Evolutionary conservation across 2,888 invertebrate species (phyloP).

Genomic region (Serrognathus titanus): DNA sequence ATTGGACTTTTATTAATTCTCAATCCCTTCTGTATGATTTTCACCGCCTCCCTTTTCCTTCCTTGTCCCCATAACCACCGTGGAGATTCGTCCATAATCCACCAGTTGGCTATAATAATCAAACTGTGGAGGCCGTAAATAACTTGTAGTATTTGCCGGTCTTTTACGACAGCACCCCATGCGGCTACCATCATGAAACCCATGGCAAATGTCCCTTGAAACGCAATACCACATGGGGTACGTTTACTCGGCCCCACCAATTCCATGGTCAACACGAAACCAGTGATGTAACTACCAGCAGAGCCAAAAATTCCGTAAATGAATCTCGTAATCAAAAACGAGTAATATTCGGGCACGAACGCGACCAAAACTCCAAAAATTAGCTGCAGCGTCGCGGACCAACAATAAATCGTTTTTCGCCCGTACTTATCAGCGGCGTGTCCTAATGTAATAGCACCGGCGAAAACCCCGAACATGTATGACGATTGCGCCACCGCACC

Average conservation of each 20-base stretch:
- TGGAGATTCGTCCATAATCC: slow-evolving; percentile 87
- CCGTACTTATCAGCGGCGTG: slow-evolving; percentile 74
- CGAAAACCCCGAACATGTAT: slow-evolving; percentile 81
- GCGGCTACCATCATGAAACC: slow-evolving; percentile 81
- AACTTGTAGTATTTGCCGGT: slow-evolving; percentile 71
- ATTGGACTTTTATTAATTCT: slow-evolving; percentile 65
- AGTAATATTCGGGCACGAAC: slow-evolving; percentile 72
- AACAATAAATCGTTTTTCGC: slow-evolving; percentile 73
- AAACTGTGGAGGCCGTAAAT: slow-evolving; percentile 74
- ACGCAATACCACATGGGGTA: slow-evolving; percentile 75
- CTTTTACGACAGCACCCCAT: slow-evolving; percentile 75
- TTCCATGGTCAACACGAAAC: slow-evolving; percentile 75
- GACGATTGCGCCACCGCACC: slow-evolving; percentile 73
- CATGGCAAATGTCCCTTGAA: slow-evolving; percentile 73
- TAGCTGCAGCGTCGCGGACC: slow-evolving; percentile 71
- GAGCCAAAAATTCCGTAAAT: slow-evolving; percentile 80
- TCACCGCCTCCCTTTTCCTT: slow-evolving; percentile 66
- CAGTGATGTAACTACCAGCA: slow-evolving; percentile 70
- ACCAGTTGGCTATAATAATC: slow-evolving; percentile 74
- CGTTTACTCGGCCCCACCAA: slow-evolving; percentile 76
- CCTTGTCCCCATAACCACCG: slow-evolving; percentile 87
- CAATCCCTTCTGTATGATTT: slow-evolving; percentile 73
- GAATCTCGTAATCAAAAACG: slow-evolving; percentile 65
- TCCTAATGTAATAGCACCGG: slow-evolving; percentile 74
- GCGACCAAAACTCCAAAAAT: slow-evolving; percentile 67